Conservation (phyloP, 1,140 invertebrate species). For the Zaprionus vittiger region DNA sequence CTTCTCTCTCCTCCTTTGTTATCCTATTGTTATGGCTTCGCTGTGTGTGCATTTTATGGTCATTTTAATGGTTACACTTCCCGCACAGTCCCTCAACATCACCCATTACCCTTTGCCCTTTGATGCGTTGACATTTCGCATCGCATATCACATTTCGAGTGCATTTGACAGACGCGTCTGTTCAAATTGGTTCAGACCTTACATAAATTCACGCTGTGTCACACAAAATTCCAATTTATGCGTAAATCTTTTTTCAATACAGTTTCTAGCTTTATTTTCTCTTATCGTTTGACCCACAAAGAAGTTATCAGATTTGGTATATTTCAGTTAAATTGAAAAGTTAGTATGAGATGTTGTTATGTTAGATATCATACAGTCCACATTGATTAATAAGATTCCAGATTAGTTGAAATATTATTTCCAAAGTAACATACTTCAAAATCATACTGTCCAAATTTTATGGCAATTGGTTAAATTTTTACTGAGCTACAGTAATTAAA, state of each 20-base stretch:
- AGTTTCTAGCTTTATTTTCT: not conserved
- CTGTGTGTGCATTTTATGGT: conserved; percentile 55
- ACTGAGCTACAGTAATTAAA: not conserved
- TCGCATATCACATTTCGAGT: conserved; percentile 50
- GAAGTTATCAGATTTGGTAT: not conserved
- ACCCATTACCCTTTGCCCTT: conserved; percentile 14
- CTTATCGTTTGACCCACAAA: not conserved
- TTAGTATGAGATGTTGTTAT: not conserved
- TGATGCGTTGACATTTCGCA: conserved; percentile 51
- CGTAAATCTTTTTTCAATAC: conserved; percentile 24
- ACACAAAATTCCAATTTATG: conserved; percentile 54
- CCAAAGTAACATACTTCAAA: not conserved
- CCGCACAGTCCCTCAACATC: not conserved
- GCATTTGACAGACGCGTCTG: conserved; percentile 48
- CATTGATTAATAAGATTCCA: too few species aligned
- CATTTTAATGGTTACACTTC: conserved; percentile 37
- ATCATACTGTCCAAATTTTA: not conserved
- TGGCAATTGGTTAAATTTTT: not conserved
- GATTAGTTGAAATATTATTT: not conserved
- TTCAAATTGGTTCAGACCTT: conserved; percentile 37
- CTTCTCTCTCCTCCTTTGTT: conserved; percentile 3
- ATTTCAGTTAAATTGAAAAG: not conserved
- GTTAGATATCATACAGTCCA: not conserved
- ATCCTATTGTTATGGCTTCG: conserved; percentile 33
- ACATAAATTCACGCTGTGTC: conserved; percentile 50